Evolutionary conservation across 2,888 invertebrate genomes (phyloP).

Genomic region (Sphaerophoria taeniata): DNA sequence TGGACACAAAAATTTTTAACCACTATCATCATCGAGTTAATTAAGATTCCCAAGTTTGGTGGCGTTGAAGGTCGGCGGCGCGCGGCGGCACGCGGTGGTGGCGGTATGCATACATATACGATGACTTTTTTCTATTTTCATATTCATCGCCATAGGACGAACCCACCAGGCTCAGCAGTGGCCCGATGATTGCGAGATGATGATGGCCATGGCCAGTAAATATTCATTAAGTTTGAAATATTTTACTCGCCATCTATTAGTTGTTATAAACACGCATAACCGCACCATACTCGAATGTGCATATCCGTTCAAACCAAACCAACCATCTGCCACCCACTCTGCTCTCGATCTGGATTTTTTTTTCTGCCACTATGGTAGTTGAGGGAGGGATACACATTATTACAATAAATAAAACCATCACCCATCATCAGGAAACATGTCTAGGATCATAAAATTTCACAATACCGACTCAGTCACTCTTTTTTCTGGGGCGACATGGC

Average conservation of each 20-base stretch:
- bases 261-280: conserved; percentile 59
- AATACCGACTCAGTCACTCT: not conserved
- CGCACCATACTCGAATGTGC: conserved; percentile 60
- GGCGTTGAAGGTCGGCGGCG: not conserved
- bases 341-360: conserved; percentile 18
- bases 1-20: conserved; percentile 72
- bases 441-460: conserved; percentile 55
- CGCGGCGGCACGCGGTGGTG: not conserved
- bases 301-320: conserved; percentile 32
- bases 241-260: conserved; percentile 61
- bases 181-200: not conserved
- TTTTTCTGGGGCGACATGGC: conserved; percentile 2
- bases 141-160: conserved; percentile 17
- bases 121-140: conserved; percentile 25
- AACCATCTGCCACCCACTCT: not conserved
- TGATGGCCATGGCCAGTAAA: conserved; percentile 42
- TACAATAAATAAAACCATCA: conserved; percentile 72
- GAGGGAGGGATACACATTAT: conserved; percentile 52
- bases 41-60: conserved; percentile 71
- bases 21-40: conserved; percentile 74
- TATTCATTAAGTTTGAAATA: conserved; percentile 71
- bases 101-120: conserved; percentile 4
- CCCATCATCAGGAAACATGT: conserved; percentile 63
- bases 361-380: conserved; percentile 11
- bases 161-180: not conserved